Percentiles rank a stretch among this genome's conserved stretches.
Conservation (phyloP, 2,888 invertebrate species). For the Orthosia gothica region DNA sequence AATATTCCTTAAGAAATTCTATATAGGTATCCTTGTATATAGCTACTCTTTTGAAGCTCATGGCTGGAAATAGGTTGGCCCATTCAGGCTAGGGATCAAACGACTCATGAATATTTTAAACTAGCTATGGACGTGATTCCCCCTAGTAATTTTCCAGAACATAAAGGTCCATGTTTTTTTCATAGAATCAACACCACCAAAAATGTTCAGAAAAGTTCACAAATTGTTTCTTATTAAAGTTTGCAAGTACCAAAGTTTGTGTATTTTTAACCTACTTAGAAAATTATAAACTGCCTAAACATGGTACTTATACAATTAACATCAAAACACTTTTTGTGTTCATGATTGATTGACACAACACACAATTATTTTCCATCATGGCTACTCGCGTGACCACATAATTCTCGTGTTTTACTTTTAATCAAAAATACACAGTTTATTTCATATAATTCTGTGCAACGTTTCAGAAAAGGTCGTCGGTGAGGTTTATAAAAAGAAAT, state of each 20-base stretch:
- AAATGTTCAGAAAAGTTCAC: background rate
- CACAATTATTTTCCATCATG: slow-evolving; percentile 59
- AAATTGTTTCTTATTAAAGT: too few species aligned
- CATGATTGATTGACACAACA: slow-evolving; percentile 63
- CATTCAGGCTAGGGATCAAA: slow-evolving; percentile 50
- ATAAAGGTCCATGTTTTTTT: slow-evolving; percentile 23
- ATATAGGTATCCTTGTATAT: slow-evolving; percentile 1
- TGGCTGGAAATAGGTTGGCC: slow-evolving; percentile 33
- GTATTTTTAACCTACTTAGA: slow-evolving; percentile 2
- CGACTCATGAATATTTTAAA: slow-evolving; percentile 48
- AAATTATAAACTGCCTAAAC: slow-evolving; percentile 17
- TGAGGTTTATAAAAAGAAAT: slow-evolving; percentile 56
- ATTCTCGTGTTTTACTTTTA: slow-evolving; percentile 48
- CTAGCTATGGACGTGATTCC: slow-evolving; percentile 19
- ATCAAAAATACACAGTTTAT: slow-evolving; percentile 55
- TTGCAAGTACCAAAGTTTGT: background rate
- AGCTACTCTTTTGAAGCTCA: slow-evolving; percentile 3
- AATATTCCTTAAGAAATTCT: slow-evolving; percentile 23
- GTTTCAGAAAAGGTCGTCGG: slow-evolving; percentile 59
- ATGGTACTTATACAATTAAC: slow-evolving; percentile 44
- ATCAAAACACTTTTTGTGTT: slow-evolving; percentile 58
- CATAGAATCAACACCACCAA: background rate
- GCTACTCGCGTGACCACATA: slow-evolving; percentile 62
- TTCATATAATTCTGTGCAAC: slow-evolving; percentile 54
- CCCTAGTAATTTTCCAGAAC: slow-evolving; percentile 14